These are phyloP conservation scores for Strongylocentrotus purpuratus DNA, from an alignment of 35 echinoderm and acorn worm species.

Conservation along the genomic window DNA sequence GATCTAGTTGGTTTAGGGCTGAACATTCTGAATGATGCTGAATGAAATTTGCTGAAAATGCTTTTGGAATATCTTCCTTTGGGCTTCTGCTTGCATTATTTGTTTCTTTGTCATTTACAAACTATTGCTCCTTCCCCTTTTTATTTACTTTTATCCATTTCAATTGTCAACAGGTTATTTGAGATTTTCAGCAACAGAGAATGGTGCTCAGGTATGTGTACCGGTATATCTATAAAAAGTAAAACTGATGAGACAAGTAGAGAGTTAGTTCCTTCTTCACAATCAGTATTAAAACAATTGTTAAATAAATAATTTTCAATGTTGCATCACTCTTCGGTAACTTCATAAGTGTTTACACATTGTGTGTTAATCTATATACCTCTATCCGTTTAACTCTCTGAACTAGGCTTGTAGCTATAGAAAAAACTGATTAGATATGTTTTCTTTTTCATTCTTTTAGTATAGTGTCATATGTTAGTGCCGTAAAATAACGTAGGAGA, in stretches of 20 bases:
- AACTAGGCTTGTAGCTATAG: neutral
- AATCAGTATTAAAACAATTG: neutral
- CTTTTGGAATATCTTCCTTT: neutral
- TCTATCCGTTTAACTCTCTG: neutral
- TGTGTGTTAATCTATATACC: neutral
- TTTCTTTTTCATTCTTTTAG: too few relatives aligned
- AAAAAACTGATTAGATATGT: too few relatives aligned
- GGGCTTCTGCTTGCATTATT: neutral
- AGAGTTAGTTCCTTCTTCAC: too few relatives aligned
- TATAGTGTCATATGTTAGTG: too few relatives aligned
- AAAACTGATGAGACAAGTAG: too few relatives aligned
- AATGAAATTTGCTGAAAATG: neutral
- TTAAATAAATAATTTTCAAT: neutral
- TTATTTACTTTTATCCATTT: neutral
- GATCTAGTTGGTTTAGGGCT: neutral
- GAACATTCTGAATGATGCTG: neutral
- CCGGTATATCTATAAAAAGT: too few relatives aligned
- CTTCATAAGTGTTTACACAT: neutral
- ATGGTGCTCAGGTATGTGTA: conserved; percentile 69
- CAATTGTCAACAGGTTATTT: conserved; percentile 8
- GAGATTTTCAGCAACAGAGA: conserved; percentile 43
- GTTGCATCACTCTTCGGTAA: neutral
- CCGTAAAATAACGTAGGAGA: too few relatives aligned
- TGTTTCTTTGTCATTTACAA: neutral
- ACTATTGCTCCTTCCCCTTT: neutral